Base-by-base conservation (phyloP, 2,113 vertebrate species). In the Proteles cristata region DNA sequence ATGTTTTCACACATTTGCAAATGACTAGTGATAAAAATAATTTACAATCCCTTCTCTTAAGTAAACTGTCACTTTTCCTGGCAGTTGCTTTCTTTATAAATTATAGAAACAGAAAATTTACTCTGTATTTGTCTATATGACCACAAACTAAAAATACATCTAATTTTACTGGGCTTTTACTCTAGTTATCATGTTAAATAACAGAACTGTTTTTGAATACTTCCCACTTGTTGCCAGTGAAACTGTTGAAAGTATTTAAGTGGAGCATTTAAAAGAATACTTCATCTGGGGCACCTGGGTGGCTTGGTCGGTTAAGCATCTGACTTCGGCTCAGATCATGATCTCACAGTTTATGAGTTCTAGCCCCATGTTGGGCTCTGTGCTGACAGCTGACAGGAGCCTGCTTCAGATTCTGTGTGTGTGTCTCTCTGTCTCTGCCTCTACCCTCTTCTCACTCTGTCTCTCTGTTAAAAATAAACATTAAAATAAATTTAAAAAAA, bases 11-110 rank as follows among this genome's bases (percentile, higher is more conserved):
- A 69, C 17, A 35, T 92, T 88, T 95, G 35, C 26, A 94, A 79
- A 58, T 79, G 35, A 23, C 25, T 74, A 94, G n/a, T 63, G 14
- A 83, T 71, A 55, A 97, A 95, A 94, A 74, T n/a, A 94, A 86
- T 82, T 76, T n/a, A 48, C 26, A 81, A 16, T 14, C 55, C 66
- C 10, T 91, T 93, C 31, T 71, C 63, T 88, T 85, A 74, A 95
- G 35, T 53, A 69, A 86, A 79, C 1, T 11, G 7, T 31, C 79
- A 31, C 2, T 80, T 82, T 76, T 61, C 63, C 33, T 95, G 50
- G 50, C 5, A 77, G 23, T 90, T 68, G 2, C 26, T 92, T 86
- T 80, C 17, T 53, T 96, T 83, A 88, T 94, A 82, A 85, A 50
- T 90, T 96, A 83, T 35, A 63, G 8, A 80, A 85, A 69, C 26